Evolutionary conservation across 64 coral and sea anemone genomes (phyloP).

Genomic region (Dendronephthya gigantea): DNA sequence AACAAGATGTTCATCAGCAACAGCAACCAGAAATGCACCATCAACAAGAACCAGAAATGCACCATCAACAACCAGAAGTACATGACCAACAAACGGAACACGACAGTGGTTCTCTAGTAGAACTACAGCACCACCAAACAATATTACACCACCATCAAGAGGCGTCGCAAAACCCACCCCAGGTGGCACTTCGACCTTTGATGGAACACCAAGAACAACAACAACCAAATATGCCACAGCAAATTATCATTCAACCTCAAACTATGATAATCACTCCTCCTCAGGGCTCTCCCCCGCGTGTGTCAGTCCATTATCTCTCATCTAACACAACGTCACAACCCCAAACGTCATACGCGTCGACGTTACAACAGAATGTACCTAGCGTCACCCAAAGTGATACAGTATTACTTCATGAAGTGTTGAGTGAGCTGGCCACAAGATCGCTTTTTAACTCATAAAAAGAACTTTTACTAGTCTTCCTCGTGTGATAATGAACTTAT

Average conservation of each 20-base stretch:
- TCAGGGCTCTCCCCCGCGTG: not conserved
- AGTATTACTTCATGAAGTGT: slow-evolving; percentile 15
- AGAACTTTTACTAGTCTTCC: too few species aligned
- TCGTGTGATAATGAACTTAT: too few species aligned
- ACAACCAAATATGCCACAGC: not conserved
- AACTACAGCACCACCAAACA: not conserved
- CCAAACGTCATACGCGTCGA: not conserved
- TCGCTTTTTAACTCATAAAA: not conserved
- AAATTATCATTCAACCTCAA: not conserved
- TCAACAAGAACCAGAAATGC: too few species aligned
- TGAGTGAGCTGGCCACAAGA: slow-evolving; percentile 6
- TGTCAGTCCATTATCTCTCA: not conserved
- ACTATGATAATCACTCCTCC: not conserved
- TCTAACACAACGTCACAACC: not conserved
- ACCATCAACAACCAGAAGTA: too few species aligned
- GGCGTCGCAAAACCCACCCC: not conserved
- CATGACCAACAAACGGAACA: not conserved
- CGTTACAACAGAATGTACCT: slow-evolving; percentile 6
- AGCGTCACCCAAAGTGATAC: slow-evolving; percentile 14
- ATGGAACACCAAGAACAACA: not conserved
- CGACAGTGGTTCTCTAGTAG: not conserved
- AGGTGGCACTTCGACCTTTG: not conserved
- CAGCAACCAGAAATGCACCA: too few species aligned
- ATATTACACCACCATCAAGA: not conserved
- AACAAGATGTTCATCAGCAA: too few species aligned